Percentiles rank a stretch among this genome's conserved stretches.
These are phyloP conservation scores for Eristalis arbustorum DNA, from an alignment of 2,888 invertebrate species.

Conservation along the genomic window DNA sequence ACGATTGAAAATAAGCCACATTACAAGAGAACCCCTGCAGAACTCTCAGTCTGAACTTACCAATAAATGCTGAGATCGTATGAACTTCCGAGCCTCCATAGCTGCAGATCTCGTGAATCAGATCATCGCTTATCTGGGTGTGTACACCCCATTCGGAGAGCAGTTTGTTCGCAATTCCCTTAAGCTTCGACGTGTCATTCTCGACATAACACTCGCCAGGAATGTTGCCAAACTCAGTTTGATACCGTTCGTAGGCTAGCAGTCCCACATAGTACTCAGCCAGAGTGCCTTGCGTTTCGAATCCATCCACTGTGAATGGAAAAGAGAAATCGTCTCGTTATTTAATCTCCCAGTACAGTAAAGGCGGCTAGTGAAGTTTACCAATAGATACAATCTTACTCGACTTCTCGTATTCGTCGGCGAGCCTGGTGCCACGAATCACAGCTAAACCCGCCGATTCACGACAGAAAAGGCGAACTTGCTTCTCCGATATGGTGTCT, in stretches of 20 bases:
- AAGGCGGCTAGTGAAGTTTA: slow-evolving; percentile 72
- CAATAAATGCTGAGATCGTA: slow-evolving; percentile 94
- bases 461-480: slow-evolving; percentile 93
- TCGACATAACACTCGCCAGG: slow-evolving; percentile 95
- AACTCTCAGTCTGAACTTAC: slow-evolving; percentile 77
- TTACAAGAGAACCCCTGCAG: neutral
- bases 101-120: slow-evolving; percentile 96
- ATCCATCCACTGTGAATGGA: slow-evolving; percentile 82
- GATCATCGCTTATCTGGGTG: slow-evolving; percentile 92
- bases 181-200: slow-evolving; percentile 93
- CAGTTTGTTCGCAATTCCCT: slow-evolving; percentile 87
- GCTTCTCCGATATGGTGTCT: slow-evolving; percentile 87
- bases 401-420: slow-evolving; percentile 89
- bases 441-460: slow-evolving; percentile 91
- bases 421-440: slow-evolving; percentile 89
- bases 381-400: slow-evolving; percentile 83
- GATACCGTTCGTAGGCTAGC: slow-evolving; percentile 94
- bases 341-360: neutral
- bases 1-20: slow-evolving; percentile 7
- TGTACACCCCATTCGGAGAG: slow-evolving; percentile 92
- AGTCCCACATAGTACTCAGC: slow-evolving; percentile 95
- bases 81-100: slow-evolving; percentile 98
- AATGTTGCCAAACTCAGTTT: slow-evolving; percentile 91
- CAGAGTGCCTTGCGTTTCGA: slow-evolving; percentile 92
- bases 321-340: neutral